phyloP scores from a whole-genome alignment of 2,888 invertebrate genomes.

The Trachelus stipa region DNA sequence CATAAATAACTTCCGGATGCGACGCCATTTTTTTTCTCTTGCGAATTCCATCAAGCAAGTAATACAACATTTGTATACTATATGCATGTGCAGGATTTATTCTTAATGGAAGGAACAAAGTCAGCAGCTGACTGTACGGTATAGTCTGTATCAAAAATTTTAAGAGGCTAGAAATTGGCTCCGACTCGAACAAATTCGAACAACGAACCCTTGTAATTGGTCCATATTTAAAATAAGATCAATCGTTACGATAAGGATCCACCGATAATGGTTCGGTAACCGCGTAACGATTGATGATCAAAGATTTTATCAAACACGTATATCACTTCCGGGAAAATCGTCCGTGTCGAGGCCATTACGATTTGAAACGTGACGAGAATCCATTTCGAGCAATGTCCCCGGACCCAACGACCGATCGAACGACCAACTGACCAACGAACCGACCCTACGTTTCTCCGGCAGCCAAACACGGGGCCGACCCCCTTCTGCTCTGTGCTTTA shows the following conservation, averaged over 20 bases:
- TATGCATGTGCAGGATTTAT: not conserved
- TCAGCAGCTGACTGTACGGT: not conserved
- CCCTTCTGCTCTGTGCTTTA: not conserved
- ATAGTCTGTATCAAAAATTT: not conserved
- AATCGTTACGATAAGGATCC: not conserved
- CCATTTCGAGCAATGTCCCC: not conserved
- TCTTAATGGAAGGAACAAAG: not conserved
- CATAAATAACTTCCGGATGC: conserved; percentile 8
- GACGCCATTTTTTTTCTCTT: not conserved
- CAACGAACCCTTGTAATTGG: not conserved
- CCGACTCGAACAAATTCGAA: not conserved
- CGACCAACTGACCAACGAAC: not conserved
- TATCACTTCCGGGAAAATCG: conserved; percentile 23
- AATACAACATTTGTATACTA: not conserved
- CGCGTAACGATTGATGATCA: not conserved
- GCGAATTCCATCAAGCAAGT: not conserved
- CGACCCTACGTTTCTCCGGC: not conserved
- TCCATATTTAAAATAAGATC: not conserved
- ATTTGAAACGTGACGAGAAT: not conserved
- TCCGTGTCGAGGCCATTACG: not conserved
- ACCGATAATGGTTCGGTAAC: not conserved
- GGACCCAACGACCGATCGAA: not conserved
- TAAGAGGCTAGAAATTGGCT: not conserved
- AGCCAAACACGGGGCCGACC: not conserved
- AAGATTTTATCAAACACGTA: conserved; percentile 10